Evolutionary conservation across 2,797 vertebrate species (phyloP).

Genomic region (Urophycis tenuis): DNA sequence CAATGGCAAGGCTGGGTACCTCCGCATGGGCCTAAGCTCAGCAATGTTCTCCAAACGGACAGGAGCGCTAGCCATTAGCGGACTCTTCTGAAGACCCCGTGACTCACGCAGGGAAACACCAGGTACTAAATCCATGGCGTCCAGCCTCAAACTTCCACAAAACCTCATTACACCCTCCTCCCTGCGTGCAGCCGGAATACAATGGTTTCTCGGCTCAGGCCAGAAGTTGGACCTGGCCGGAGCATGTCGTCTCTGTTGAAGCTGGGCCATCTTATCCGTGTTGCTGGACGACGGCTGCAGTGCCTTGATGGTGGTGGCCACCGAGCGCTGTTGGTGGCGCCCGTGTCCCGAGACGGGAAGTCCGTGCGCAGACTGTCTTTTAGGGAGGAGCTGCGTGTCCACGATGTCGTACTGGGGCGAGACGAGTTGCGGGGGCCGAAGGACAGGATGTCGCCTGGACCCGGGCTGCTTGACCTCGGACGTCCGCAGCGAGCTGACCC

Average conservation of each 20-base stretch:
- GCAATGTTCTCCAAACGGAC: not conserved
- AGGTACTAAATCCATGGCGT: conserved; percentile 51
- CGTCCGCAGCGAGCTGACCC: conserved; percentile 6
- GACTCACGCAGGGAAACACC: conserved; percentile 61
- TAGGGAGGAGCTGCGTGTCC: conserved; percentile 24
- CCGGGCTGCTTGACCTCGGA: conserved; percentile 9
- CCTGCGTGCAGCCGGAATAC: not conserved
- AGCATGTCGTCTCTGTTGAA: conserved; percentile 15
- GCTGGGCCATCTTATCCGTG: conserved; percentile 5
- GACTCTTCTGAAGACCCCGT: not conserved
- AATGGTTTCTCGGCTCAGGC: too few relatives aligned
- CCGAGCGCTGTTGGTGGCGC: conserved; percentile 10
- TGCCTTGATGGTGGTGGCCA: not conserved
- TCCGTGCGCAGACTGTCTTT: conserved; percentile 7
- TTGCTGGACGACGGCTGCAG: conserved; percentile 7
- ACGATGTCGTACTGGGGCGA: conserved; percentile 60
- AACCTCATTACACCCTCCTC: conserved; percentile 5
- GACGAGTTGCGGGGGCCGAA: conserved; percentile 46
- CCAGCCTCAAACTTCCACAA: conserved; percentile 45
- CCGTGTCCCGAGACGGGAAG: conserved; percentile 13
- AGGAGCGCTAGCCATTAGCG: not conserved
- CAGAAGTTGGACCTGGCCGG: not conserved
- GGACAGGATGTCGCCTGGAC: conserved; percentile 31
- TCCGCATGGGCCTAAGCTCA: conserved; percentile 49
- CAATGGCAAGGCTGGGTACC: conserved; percentile 20